Conservation (phyloP, 2,113 vertebrate genomes). For the Cynocephalus volans region DNA sequence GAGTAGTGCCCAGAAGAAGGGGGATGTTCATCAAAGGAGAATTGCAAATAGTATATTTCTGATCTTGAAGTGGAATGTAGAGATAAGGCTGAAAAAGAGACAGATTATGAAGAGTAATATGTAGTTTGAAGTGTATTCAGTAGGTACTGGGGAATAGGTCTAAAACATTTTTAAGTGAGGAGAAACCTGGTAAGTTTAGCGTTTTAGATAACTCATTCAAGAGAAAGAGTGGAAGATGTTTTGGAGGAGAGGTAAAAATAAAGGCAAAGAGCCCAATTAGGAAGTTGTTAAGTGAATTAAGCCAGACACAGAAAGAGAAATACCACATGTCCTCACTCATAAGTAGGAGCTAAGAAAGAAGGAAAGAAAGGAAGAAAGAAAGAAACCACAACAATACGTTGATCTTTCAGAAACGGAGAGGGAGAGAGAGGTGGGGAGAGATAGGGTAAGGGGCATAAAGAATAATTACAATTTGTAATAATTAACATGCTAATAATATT, state of each 20-base stretch:
- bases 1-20: not conserved
- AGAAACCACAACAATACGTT: too few species aligned
- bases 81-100: not conserved
- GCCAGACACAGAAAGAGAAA: too few species aligned
- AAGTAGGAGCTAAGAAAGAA: too few species aligned
- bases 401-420: too few species aligned
- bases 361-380: too few species aligned
- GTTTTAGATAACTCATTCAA: slow-evolving; percentile 52
- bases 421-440: too few species aligned
- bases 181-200: not conserved
- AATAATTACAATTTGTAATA: too few species aligned
- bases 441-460: too few species aligned
- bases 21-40: not conserved
- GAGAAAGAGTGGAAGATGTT: not conserved
- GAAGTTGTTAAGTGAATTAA: not conserved
- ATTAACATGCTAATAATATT: too few species aligned
- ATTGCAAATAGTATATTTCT: slow-evolving; percentile 24
- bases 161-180: slow-evolving; percentile 34
- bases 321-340: too few species aligned
- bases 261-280: not conserved
- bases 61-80: not conserved
- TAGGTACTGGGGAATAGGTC: not conserved
- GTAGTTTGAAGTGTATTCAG: not conserved
- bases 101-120: not conserved
- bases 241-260: slow-evolving; percentile 25